Conservation (phyloP, 64 coral and sea anemone genomes). For the Montipora sp. region DNA sequence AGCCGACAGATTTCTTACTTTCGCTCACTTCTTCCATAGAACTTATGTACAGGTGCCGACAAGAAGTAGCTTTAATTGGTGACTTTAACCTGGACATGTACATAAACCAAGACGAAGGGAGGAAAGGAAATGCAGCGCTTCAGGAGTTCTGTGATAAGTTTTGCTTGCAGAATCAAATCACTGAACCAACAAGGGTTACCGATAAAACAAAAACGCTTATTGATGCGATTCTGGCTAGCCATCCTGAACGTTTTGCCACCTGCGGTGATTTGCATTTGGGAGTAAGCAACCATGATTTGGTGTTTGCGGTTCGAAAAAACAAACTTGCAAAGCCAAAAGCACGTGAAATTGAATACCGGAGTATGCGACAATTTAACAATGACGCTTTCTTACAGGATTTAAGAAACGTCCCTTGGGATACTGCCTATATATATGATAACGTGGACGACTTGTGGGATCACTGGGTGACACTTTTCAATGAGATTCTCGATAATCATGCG, state of each 20-base stretch:
- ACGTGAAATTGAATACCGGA: too few species aligned
- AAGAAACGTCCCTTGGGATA: too few species aligned
- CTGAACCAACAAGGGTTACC: conserved; percentile 1
- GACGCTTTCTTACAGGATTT: too few species aligned
- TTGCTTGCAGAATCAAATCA: conserved; percentile 4
- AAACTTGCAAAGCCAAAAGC: too few species aligned
- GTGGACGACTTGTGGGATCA: too few species aligned
- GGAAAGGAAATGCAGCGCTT: too few species aligned
- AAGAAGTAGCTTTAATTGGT: background rate
- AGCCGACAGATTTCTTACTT: conserved; percentile 11
- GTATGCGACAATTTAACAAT: too few species aligned
- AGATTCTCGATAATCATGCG: too few species aligned
- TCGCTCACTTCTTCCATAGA: background rate
- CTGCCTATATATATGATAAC: too few species aligned
- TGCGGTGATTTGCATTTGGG: conserved; percentile 47
- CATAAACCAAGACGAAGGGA: too few species aligned
- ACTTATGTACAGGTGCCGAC: background rate
- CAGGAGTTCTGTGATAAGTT: conserved; percentile 14
- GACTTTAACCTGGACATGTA: too few species aligned
- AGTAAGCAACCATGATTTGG: conserved; percentile 60
- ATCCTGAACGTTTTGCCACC: conserved; percentile 34
- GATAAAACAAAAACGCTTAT: background rate
- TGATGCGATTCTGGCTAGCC: conserved; percentile 57
- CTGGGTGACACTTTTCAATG: too few species aligned
- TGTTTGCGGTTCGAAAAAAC: background rate